A percentile compares a stretch with the other conserved stretches of the same genome.
These are phyloP conservation scores for Mesorhabditis spiculigera DNA, from an alignment of 2,888 invertebrate genomes.

Conservation along the genomic window DNA sequence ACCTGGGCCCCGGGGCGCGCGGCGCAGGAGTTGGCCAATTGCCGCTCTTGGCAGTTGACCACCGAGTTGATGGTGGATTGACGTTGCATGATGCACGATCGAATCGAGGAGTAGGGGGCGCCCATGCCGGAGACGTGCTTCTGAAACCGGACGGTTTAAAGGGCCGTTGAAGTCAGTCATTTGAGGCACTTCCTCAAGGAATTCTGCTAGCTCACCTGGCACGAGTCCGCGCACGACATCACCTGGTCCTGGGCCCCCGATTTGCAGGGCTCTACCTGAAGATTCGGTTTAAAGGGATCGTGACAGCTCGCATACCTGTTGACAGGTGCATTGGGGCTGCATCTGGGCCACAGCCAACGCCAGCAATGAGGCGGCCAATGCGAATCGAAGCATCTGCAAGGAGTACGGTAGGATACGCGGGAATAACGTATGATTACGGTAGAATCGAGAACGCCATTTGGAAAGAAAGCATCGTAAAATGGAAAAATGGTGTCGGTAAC, in stretches of 20 bases:
- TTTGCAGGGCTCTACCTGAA: slow-evolving; percentile 25
- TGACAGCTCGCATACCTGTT: slow-evolving; percentile 30
- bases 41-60: slow-evolving; percentile 38
- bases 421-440: too few relatives aligned
- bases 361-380: neutral
- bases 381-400: neutral
- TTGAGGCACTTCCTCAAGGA: neutral
- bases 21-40: slow-evolving; percentile 40
- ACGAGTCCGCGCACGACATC: slow-evolving; percentile 48
- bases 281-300: neutral
- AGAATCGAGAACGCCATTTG: too few relatives aligned
- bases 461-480: too few relatives aligned
- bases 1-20: slow-evolving; percentile 40
- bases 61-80: slow-evolving; percentile 35
- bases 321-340: slow-evolving; percentile 48
- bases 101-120: slow-evolving; percentile 41
- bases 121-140: slow-evolving; percentile 47
- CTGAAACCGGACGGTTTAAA: slow-evolving; percentile 14
- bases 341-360: slow-evolving; percentile 26
- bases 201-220: slow-evolving; percentile 30
- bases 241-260: slow-evolving; percentile 25
- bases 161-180: too few relatives aligned
- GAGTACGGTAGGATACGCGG: neutral
- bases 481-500: too few relatives aligned
- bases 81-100: slow-evolving; percentile 38